Evolutionary conservation across 2,113 vertebrate genomes (phyloP), one percentile per base, ranked within the genome.

Genomic region (Taurulus bubalis): DNA sequence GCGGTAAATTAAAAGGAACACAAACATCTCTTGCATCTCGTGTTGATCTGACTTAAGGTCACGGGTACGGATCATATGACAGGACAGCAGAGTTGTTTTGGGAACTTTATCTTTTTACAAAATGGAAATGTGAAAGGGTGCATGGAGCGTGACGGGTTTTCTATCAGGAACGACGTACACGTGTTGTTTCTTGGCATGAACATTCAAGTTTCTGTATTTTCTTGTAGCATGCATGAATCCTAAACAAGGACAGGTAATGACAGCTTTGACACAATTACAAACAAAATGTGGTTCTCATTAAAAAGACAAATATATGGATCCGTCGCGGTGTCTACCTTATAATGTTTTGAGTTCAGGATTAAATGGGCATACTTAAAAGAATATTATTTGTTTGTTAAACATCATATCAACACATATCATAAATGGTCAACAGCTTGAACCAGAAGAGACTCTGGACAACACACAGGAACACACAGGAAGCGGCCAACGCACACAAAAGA

Each of bases 1-100:
- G 79, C 40, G 6, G 40, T 71, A 90, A 92, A 92, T 92, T 36
- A 89, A 93, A n/a, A 89, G 70, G 87, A 89, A 90, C 77, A 91
- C 87, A 91, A 91, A 84, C 40, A 47, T 75, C 66, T 66, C 67
- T 16, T 82, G 32, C 86, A 86, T 91, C 84, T 78, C 0, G 16
- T 42, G 56, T 22, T 5, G 20, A 81, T 87, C 80, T 77, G 45
- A 58, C 28, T 49, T n/a, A 53, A 78, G 71, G 76, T 83, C 83
- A 71, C 1, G 11, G n/a, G 58, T 69, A 66, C 10, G 10, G 79
- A 73, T 82, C 82, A 73, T 65, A 62, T 71, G 38, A 28, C 18
- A 8, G 55, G 62, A 78, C 32, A 18, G 40, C 8, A 10, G 28
- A 67, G n/a, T n/a, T 60, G 42, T 80, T 73, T 76, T 75, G 16